phyloP scores from a whole-genome alignment of 2,888 invertebrate genomes.

The Chirona hameri region DNA sequence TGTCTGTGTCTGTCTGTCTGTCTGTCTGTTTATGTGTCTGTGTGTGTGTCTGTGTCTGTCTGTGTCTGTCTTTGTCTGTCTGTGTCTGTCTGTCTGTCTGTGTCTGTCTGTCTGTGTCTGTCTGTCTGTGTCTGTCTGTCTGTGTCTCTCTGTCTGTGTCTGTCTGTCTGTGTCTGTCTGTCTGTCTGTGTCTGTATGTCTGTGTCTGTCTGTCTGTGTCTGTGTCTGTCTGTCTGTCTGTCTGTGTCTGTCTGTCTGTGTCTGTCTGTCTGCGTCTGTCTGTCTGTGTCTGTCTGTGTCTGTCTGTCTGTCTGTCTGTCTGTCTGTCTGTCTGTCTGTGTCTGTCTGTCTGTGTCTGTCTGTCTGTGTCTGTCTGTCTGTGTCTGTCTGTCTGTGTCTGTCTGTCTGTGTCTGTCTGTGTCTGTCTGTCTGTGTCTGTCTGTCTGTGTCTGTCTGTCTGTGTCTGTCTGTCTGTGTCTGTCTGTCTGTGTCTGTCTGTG shows the following conservation, averaged over 20 bases:
- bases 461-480: not conserved
- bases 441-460: not conserved
- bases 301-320: not conserved
- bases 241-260: too few species aligned
- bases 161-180: not conserved
- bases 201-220: not conserved
- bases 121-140: too few species aligned
- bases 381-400: too few species aligned
- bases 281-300: too few species aligned
- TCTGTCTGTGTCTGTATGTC: not conserved
- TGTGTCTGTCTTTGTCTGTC: not conserved
- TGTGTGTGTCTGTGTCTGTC: not conserved
- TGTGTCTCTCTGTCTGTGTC: not conserved
- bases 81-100: not conserved
- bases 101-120: too few species aligned
- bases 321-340: not conserved
- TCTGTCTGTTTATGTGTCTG: too few species aligned
- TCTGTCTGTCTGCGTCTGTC: too few species aligned
- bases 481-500: not conserved
- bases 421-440: too few species aligned
- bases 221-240: not conserved
- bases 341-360: not conserved
- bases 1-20: not conserved
- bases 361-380: not conserved
- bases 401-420: not conserved